Evolutionary conservation across 2,113 vertebrate genomes (phyloP).

Genomic region (Hepsetus odoe): DNA sequence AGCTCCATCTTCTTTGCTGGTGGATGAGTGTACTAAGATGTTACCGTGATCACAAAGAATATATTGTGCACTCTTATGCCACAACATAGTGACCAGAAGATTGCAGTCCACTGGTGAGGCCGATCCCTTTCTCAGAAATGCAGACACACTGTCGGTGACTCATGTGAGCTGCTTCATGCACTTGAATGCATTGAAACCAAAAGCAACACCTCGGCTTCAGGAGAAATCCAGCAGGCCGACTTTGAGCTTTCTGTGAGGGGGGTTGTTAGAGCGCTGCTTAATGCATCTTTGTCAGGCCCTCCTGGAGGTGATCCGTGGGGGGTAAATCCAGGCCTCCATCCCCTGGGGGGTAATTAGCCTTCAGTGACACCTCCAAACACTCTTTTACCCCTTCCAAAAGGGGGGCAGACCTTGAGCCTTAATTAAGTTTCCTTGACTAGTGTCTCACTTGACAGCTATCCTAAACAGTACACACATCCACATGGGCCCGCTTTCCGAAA

Average conservation of each 20-base stretch:
- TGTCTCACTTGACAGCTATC: constrained; percentile 52
- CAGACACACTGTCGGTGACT: neutral
- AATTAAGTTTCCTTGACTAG: constrained; percentile 54
- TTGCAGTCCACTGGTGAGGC: neutral
- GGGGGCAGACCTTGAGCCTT: constrained; percentile 51
- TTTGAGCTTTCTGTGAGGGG: constrained; percentile 8
- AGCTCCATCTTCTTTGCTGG: too few relatives aligned
- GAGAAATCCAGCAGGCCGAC: constrained; percentile 15
- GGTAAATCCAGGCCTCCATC: constrained; percentile 55
- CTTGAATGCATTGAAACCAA: constrained; percentile 6
- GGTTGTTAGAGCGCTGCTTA: constrained; percentile 50
- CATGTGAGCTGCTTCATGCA: constrained; percentile 50
- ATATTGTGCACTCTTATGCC: neutral
- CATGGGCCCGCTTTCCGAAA: constrained; percentile 38
- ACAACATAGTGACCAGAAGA: neutral
- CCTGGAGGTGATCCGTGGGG: constrained; percentile 54
- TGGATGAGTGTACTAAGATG: too few relatives aligned
- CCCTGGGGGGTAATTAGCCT: constrained; percentile 62
- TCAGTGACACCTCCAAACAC: constrained; percentile 60
- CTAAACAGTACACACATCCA: constrained; percentile 48
- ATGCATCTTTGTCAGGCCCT: constrained; percentile 62
- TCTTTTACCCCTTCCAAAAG: constrained; percentile 34
- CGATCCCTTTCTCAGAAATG: constrained; percentile 37
- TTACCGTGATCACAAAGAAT: too few relatives aligned
- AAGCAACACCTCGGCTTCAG: constrained; percentile 21